These are phyloP conservation scores for Coendou prehensilis DNA, from an alignment of 2,797 vertebrate genomes.

Conservation along the genomic window DNA sequence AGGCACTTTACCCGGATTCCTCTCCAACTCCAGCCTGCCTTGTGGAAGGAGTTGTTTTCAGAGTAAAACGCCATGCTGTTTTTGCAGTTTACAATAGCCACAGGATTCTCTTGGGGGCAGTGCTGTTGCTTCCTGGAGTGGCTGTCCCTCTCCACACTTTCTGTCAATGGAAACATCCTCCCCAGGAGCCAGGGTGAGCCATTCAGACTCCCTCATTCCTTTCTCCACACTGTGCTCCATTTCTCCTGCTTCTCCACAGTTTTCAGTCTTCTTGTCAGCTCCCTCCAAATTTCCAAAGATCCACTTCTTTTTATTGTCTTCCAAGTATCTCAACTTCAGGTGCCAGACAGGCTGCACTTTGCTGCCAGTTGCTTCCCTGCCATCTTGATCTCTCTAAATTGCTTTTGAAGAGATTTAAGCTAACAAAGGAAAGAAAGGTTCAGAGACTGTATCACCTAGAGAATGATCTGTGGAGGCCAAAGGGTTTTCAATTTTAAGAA, in stretches of 20 bases:
- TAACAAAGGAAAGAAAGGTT: background rate
- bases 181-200: background rate
- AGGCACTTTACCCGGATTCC: background rate
- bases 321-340: background rate
- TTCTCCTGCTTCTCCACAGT: background rate
- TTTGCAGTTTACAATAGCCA: background rate
- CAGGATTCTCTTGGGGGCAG: background rate
- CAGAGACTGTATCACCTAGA: background rate
- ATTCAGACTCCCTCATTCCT: background rate
- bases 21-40: background rate
- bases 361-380: background rate
- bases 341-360: background rate
- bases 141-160: background rate
- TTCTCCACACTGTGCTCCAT: background rate
- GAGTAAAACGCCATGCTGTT: background rate
- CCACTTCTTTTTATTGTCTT: background rate
- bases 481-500: slow-evolving; percentile 43
- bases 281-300: background rate
- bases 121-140: background rate
- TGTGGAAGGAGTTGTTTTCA: background rate
- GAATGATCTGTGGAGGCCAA: background rate
- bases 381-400: background rate
- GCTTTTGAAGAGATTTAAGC: slow-evolving; percentile 14
- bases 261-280: background rate
- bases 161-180: background rate